These are phyloP conservation scores for Myioborus miniatus DNA, from an alignment of 2,797 vertebrate genomes.

Conservation along the genomic window DNA sequence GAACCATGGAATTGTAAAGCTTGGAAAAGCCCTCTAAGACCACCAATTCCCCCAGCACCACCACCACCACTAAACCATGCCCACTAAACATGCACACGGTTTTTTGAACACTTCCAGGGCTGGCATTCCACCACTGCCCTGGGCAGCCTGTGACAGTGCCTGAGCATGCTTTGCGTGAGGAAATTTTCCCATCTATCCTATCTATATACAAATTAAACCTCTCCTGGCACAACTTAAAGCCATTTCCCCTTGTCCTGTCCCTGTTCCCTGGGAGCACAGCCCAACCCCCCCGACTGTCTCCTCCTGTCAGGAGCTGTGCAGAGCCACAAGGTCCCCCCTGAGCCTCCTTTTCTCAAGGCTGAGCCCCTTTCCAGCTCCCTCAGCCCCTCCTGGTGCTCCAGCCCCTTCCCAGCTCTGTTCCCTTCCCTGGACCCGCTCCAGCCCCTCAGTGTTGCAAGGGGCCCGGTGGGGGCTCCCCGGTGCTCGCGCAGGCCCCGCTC, in stretches of 20 bases:
- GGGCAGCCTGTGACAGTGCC: neutral
- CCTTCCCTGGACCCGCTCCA: neutral
- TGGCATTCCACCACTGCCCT: neutral
- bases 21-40: neutral
- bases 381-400: neutral
- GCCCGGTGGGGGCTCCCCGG: neutral
- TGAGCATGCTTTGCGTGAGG: neutral
- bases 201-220: neutral
- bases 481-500: neutral
- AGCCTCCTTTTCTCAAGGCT: neutral
- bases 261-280: neutral
- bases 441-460: neutral
- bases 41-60: neutral
- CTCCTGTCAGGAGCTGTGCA: neutral
- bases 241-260: accelerated
- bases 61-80: neutral
- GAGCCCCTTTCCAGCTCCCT: neutral
- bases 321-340: neutral
- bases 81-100: neutral
- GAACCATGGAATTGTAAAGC: neutral
- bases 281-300: accelerated
- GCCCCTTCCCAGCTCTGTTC: neutral
- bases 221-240: neutral
- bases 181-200: neutral
- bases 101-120: neutral